Evolutionary conservation across 30 jellyfish, hydroid and myxozoan species (phyloP).

Genomic region (Cassiopea andromeda): DNA sequence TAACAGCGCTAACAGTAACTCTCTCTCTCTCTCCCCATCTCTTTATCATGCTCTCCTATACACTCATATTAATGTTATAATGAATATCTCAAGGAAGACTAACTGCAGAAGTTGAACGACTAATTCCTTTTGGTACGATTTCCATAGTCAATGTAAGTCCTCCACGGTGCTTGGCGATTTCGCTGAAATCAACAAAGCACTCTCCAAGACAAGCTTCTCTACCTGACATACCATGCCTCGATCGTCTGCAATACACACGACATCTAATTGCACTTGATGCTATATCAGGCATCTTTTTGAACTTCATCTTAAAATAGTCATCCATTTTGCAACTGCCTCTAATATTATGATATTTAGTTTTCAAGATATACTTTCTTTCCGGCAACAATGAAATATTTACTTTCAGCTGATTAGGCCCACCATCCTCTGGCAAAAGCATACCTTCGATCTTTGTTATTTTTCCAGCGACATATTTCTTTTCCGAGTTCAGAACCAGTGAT

Average conservation of each 20-base stretch:
- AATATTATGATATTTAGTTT: slow-evolving; percentile 51
- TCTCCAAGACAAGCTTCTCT: slow-evolving; percentile 75
- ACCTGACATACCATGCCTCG: slow-evolving; percentile 44
- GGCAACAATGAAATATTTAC: slow-evolving; percentile 75
- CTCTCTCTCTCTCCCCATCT: no score
- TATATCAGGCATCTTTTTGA: slow-evolving; percentile 61
- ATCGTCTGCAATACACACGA: slow-evolving; percentile 77
- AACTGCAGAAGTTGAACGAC: background rate
- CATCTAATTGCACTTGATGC: slow-evolving; percentile 42
- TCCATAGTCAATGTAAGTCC: slow-evolving; percentile 65
- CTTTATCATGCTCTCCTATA: no score
- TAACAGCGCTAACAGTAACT: no score
- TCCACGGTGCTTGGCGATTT: slow-evolving; percentile 57
- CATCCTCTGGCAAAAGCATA: slow-evolving; percentile 28
- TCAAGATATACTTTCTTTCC: slow-evolving; percentile 58
- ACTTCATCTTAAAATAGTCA: slow-evolving; percentile 80
- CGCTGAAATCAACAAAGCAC: slow-evolving; percentile 45
- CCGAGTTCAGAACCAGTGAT: slow-evolving; percentile 51
- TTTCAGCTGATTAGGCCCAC: slow-evolving; percentile 65
- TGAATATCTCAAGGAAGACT: background rate
- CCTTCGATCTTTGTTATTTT: slow-evolving; percentile 53
- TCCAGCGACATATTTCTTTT: slow-evolving; percentile 85
- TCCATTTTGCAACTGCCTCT: slow-evolving; percentile 21
- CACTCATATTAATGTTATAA: no score
- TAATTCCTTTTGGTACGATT: slow-evolving; percentile 36